A percentile compares a stretch with the other conserved stretches of the same genome.
phyloP scores from a whole-genome alignment of 2,113 vertebrate genomes.

The Clarias magur region DNA sequence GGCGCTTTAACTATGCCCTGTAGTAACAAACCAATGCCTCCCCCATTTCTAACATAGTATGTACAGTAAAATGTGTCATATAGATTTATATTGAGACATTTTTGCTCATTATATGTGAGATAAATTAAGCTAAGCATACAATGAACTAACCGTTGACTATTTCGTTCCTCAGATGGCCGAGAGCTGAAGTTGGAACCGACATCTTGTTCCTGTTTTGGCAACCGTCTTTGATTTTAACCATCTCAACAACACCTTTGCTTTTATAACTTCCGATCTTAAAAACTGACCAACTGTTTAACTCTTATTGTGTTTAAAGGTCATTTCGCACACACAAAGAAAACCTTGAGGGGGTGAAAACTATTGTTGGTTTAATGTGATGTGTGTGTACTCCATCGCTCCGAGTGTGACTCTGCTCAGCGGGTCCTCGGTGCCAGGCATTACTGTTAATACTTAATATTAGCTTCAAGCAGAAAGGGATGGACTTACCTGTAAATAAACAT shows the following conservation, averaged over 20 bases:
- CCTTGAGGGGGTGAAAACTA: not conserved
- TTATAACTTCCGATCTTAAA: constrained; percentile 61
- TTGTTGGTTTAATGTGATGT: constrained; percentile 76
- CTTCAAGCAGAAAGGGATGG: constrained; percentile 78
- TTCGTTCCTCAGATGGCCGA: constrained; percentile 82
- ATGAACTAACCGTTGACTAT: not conserved
- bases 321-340: constrained; percentile 58
- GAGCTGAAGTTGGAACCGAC: constrained; percentile 83
- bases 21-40: not conserved
- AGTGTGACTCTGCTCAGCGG: constrained; percentile 61
- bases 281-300: constrained; percentile 71
- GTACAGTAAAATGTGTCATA: too few species aligned
- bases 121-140: not conserved
- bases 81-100: too few species aligned
- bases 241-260: constrained; percentile 24
- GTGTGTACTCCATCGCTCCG: constrained; percentile 65
- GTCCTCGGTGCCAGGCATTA: constrained; percentile 67
- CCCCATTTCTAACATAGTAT: too few species aligned
- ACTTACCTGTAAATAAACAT: constrained; percentile 91
- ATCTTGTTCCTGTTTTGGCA: constrained; percentile 71
- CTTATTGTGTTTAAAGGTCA: constrained; percentile 70
- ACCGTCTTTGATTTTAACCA: constrained; percentile 68
- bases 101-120: too few species aligned
- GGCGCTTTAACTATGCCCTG: not conserved
- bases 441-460: constrained; percentile 71